phyloP scores from a whole-genome alignment of 2,797 vertebrate genomes.

The Catharus ustulatus region DNA sequence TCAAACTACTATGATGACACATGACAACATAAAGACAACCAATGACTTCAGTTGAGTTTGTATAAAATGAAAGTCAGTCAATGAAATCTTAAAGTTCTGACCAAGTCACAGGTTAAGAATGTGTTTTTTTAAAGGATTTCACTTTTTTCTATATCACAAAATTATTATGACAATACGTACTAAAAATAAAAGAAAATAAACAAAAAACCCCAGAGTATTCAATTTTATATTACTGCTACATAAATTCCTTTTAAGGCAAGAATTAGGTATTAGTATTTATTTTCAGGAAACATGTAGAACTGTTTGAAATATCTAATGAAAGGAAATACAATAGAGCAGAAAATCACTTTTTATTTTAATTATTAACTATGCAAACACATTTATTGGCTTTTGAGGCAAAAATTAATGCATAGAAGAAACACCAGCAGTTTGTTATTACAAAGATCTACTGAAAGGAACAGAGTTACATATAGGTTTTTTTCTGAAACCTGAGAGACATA shows the following conservation, averaged over 20 bases:
- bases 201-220: neutral
- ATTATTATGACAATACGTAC: neutral
- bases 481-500: neutral
- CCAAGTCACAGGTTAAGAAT: neutral
- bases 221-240: neutral
- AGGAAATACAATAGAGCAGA: conserved; percentile 7
- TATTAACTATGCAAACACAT: neutral
- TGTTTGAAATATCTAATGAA: conserved; percentile 23
- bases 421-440: neutral
- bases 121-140: neutral
- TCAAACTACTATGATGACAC: neutral
- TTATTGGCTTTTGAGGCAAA: neutral
- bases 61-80: neutral
- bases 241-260: conserved; percentile 1
- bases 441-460: neutral
- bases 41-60: neutral
- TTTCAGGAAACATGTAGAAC: neutral
- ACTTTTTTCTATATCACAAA: neutral
- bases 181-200: neutral
- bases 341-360: conserved; percentile 2
- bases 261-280: conserved; percentile 28
- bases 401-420: neutral
- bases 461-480: neutral
- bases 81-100: neutral
- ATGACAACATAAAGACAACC: neutral